A percentile compares a stretch with the other conserved stretches of the same genome.
Conservation (phyloP, 1,140 invertebrate species). For the Oryzaephilus surinamensis region DNA sequence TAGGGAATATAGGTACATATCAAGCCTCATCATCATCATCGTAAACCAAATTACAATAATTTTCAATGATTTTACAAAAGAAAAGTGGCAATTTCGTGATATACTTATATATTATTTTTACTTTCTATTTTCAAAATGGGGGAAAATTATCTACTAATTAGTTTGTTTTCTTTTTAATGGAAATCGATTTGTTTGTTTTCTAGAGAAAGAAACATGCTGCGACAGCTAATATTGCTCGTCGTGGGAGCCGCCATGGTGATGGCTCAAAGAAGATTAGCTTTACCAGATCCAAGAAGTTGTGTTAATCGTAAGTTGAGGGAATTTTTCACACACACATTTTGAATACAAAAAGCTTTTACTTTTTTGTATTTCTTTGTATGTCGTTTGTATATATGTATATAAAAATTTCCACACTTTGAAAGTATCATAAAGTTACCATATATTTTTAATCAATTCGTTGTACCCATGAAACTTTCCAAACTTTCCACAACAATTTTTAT, state of each 20-base stretch:
- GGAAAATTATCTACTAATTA: background rate
- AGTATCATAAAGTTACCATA: background rate
- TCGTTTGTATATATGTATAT: too few species aligned
- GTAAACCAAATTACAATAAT: background rate
- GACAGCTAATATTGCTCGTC: conserved; percentile 46
- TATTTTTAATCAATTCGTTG: conserved; percentile 16
- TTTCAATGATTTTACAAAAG: background rate
- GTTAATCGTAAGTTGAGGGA: conserved; percentile 62
- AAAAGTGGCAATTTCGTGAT: background rate
- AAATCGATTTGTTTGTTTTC: conserved; percentile 15
- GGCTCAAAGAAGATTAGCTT: conserved; percentile 70
- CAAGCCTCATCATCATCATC: too few species aligned
- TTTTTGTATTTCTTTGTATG: too few species aligned
- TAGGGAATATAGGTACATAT: too few species aligned
- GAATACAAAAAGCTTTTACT: too few species aligned
- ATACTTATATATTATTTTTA: background rate
- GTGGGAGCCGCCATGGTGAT: conserved; percentile 53
- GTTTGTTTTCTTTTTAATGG: background rate
- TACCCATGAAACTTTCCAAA: background rate
- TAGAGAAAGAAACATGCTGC: conserved; percentile 28
- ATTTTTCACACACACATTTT: too few species aligned
- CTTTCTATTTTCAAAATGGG: background rate
- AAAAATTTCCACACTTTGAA: too few species aligned
- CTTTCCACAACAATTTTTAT: background rate
- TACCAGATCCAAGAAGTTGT: conserved; percentile 80